Conservation (phyloP, 2,797 vertebrate species). For the Cephalopachus bancanus region DNA sequence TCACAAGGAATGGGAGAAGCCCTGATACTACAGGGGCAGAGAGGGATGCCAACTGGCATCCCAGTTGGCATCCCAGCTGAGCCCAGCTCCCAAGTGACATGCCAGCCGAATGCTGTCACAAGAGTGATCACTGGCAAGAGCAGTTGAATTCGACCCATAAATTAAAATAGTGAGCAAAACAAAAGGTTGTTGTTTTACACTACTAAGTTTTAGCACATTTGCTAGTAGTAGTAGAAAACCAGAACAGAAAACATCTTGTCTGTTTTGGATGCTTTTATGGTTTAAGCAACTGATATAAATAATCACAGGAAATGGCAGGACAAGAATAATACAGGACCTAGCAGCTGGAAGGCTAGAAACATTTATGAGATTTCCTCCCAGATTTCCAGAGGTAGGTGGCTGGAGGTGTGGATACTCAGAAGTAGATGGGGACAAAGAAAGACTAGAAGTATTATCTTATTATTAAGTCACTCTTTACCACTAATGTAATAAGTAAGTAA, state of each 20-base stretch:
- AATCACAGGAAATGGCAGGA: not conserved
- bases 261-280: not conserved
- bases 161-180: not conserved
- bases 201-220: not conserved
- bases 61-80: not conserved
- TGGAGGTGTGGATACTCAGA: not conserved
- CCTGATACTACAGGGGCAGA: not conserved
- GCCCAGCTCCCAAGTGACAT: not conserved
- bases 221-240: conserved; percentile 3
- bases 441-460: not conserved
- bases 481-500: too few species aligned
- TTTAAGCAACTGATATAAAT: not conserved
- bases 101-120: not conserved
- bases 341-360: not conserved
- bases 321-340: not conserved
- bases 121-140: not conserved
- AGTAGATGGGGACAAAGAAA: not conserved
- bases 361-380: not conserved
- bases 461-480: not conserved
- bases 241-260: conserved; percentile 31
- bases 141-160: not conserved
- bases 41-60: not conserved
- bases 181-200: conserved; percentile 6
- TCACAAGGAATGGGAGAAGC: rapidly evolving
- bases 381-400: not conserved